Evolutionary conservation across 2,888 invertebrate species (phyloP), one percentile per base, ranked within the genome.

Genomic region (Drosophila subquinaria): DNA sequence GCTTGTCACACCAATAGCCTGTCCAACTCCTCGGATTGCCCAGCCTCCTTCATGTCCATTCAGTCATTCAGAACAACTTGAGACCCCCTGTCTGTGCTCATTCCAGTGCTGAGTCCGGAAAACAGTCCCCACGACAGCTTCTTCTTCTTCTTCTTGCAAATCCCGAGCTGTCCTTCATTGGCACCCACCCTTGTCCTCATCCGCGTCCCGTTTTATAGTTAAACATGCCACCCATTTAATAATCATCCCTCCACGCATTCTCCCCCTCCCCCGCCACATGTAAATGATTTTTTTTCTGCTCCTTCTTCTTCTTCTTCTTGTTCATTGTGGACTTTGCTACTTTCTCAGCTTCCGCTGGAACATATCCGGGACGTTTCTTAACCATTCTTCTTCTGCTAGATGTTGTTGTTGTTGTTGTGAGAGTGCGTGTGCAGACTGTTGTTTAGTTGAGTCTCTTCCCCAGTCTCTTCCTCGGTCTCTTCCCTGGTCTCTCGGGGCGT

Each of bases 221-320:
- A 78, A 90, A 91, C 92, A 91, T 89, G 91, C 91, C 91, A 91
- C 91, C 92, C 91, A 92, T 91, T 92, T 92, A 90, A 92, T 91
- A 92, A 92, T 90, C 91, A 90, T 89, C 91, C 92, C 92, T 89
- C 79, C 87, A 73, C 71, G 81, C 69, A 71, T 67, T 81, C 66
- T 51, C 48, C 70, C 59, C 67, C 66, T 51, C 48, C 70, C 56
- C 67, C 66, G 73, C 60, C 86, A 82, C 89, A 90, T 90, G 90
- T 84, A 89, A 90, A 89, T 90, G 79, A 76, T 86, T 89, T 87
- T 69, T 76, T 82, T 73, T 13, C n/a, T 20, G 11, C 33, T 33
- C 36, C 23, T 30, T 27, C 50, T n/a, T 52, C n/a, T n/a, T n/a
- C n/a, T n/a, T n/a, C 42, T 64, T 60, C 45, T 47, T 30, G 51